Base-by-base conservation (phyloP, 1,140 invertebrate species). In the Asbolus verrucosus region DNA sequence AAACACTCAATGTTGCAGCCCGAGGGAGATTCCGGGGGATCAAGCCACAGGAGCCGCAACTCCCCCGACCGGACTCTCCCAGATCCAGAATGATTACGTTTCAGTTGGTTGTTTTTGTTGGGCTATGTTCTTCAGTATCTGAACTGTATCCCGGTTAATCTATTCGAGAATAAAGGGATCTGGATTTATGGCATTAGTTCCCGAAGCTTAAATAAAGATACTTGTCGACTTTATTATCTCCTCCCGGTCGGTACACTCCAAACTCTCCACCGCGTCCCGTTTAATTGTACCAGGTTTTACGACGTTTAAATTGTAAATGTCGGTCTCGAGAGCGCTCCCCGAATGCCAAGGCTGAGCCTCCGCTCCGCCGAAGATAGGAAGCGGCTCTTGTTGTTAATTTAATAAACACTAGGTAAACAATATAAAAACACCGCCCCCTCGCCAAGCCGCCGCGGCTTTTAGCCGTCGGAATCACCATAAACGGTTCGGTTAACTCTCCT, bases 41-140 rank as follows among this genome's bases (percentile, higher is more conserved):
- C 46, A 54, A 31, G 46, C 46, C 46, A 27, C 46, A 54, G 46
- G 21, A 54, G 46, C 46, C 19, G 46, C 46, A 54, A 54, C 46
- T 21, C 46, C 24, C 46, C 46, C 21, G 46, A 54, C 46, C 46
- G 46, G 46, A 54, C 46, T 54, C 19, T 54, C n/a, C 46, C 27
- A 54, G 46, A 54, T 54, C 46, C 46, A 54, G 46, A 54, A 54
- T 54, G 46, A 54, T 54, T 54, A 54, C 46, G 46, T 54, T 54
- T 54, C 46, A 54, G 19, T 54, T 16, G 46, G 21, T 0, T 27
- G 46, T 54, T 54, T 54, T 54, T 54, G 46, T 54, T 54, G 14
- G 46, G 46, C 27, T 54, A 54, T 54, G 46, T 54, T 54, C 46
- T 54, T 54, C 46, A 54, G 46, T 54, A 54, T 54, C 46, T 54